phyloP scores from a whole-genome alignment of 1,140 invertebrate genomes.

The Aphelenchoides fujianensis region DNA sequence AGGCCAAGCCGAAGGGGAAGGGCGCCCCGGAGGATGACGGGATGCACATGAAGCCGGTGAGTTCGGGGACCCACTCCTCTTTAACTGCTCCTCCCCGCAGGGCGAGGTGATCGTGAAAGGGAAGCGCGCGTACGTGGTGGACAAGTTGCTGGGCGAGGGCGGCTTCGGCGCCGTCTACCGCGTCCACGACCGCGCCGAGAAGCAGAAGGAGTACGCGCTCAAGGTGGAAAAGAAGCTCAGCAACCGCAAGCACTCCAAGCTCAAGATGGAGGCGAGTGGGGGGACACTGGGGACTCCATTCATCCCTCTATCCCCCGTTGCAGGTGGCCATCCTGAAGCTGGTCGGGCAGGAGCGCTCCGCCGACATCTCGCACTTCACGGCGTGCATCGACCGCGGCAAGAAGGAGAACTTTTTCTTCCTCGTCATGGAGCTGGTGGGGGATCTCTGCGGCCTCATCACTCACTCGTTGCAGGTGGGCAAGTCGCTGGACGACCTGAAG shows the following conservation, averaged over 20 bases:
- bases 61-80: not conserved
- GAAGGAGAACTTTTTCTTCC: constrained; percentile 31
- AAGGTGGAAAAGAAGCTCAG: constrained; percentile 33
- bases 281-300: too few species aligned
- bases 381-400: constrained; percentile 32
- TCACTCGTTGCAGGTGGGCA: too few species aligned
- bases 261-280: constrained; percentile 28
- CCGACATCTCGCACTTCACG: too few species aligned
- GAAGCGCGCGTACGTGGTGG: constrained; percentile 18
- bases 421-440: constrained; percentile 44
- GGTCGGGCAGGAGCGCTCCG: constrained; percentile 19
- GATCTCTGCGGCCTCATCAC: too few species aligned
- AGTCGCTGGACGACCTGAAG: too few species aligned
- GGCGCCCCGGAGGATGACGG: not conserved
- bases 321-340: constrained; percentile 50
- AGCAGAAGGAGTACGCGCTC: constrained; percentile 28
- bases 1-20: too few species aligned
- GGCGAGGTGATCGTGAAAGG: not conserved
- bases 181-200: constrained; percentile 14
- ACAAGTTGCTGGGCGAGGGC: constrained; percentile 42
- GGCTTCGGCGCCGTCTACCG: too few species aligned
- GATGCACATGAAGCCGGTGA: not conserved
- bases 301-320: too few species aligned
- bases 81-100: not conserved
- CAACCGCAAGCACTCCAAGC: constrained; percentile 34